Evolutionary conservation across 2,113 vertebrate genomes (phyloP), one percentile per base, ranked within the genome.

Genomic region (Cyprinodon variegatus): DNA sequence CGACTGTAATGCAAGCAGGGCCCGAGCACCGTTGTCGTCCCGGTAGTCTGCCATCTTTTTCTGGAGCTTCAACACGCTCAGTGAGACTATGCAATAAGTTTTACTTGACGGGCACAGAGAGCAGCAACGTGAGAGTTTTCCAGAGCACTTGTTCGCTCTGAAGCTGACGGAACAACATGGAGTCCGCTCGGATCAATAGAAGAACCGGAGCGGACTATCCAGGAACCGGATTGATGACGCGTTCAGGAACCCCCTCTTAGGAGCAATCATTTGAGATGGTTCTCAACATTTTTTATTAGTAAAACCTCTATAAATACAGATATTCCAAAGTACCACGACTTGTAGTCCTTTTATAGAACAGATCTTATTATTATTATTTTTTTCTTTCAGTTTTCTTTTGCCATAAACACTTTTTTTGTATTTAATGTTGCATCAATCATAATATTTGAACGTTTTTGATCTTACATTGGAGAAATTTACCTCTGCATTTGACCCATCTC

Each of bases 1-100:
- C 22, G 96, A 96, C 89, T 96, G 96, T 64, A 97, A 89, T 53
- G 96, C 96, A 65, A 96, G 91, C 79, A 97, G 91, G 81, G 96
- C 96, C 87, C 96, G 93, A 70, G 96, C 96, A 83, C 96, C 96
- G 85, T 94, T 95, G 92, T 97, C 96, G 86, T 97, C 96, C 95
- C 95, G 94, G 89, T 95, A 96, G 94, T 97, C 96, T 93, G 93
- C 93, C 95, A 95, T 95, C 78, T 95, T 94, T 77, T 91, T 82
- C 82, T 70, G 43, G 83, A 86, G 90, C 83, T 73, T 87, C 80
- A 87, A 84, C 74, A 88, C 88, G 71, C 82, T 62, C 73, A 29
- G 78, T 15, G 70, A 7, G 71, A 66, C 70, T 20, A 79, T 57
- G 50, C 50, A 57, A 72, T 85, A 66, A 80, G 81, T 87, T 57